Evolutionary conservation across 2,113 vertebrate species (phyloP).

Genomic region (Microcebus tavaratra): DNA sequence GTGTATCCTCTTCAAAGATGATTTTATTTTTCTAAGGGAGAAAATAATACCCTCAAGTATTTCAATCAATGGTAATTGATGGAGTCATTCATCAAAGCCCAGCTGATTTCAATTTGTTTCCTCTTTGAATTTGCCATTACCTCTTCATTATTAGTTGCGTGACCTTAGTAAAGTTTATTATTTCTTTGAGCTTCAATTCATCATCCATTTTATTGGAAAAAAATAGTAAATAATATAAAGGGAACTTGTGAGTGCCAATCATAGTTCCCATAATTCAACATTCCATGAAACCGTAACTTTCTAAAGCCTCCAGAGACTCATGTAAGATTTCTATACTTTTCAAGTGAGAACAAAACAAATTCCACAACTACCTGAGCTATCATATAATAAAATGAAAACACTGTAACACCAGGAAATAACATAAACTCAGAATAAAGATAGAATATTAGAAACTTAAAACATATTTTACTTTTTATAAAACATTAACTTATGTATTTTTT

Average conservation of each 20-base stretch:
- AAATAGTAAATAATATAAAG: not conserved
- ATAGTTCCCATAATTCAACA: not conserved
- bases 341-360: not conserved
- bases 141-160: not conserved
- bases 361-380: not conserved
- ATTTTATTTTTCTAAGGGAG: not conserved
- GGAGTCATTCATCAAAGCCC: not conserved
- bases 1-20: not conserved
- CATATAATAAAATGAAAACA: not conserved
- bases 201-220: not conserved
- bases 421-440: not conserved
- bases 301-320: not conserved
- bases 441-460: not conserved
- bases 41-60: not conserved
- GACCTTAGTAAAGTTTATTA: not conserved
- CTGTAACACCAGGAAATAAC: not conserved
- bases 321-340: not conserved
- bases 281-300: not conserved
- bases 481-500: not conserved
- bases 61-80: not conserved
- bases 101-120: not conserved
- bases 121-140: not conserved
- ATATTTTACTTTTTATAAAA: not conserved
- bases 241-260: not conserved
- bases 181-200: not conserved